Conservation (phyloP, 2,113 vertebrate genomes). For the Rhodinocichla rosea region DNA sequence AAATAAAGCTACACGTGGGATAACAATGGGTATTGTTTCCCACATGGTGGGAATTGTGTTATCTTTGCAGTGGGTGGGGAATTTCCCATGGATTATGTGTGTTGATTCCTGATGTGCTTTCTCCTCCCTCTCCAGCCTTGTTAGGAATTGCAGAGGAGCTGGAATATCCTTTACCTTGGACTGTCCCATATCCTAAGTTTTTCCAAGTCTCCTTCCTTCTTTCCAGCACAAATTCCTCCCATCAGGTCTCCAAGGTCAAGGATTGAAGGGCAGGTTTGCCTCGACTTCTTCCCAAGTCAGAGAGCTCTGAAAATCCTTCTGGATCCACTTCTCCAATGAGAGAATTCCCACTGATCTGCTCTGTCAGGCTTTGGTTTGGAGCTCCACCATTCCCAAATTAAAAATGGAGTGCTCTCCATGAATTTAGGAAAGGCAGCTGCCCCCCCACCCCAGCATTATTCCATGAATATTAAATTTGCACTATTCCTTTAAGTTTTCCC, state of each 20-base stretch:
- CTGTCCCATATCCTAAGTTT: neutral
- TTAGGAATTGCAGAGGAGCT: neutral
- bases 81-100: neutral
- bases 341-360: neutral
- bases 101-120: neutral
- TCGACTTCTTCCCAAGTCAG: neutral
- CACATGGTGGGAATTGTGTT: neutral
- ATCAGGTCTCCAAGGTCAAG: neutral
- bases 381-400: neutral
- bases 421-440: neutral
- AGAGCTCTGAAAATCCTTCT: neutral
- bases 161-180: neutral
- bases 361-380: neutral
- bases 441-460: neutral
- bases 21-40: neutral
- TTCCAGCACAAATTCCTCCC: neutral
- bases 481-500: neutral
- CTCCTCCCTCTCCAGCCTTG: neutral
- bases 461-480: neutral
- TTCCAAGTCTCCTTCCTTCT: neutral
- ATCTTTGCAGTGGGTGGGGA: neutral
- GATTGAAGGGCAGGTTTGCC: neutral
- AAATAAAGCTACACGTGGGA: neutral
- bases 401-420: fast-evolving
- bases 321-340: fast-evolving